A percentile compares a stretch with the other conserved stretches of the same genome.
phyloP scores from a whole-genome alignment of 2,113 vertebrate species.

The Prinia subflava region DNA sequence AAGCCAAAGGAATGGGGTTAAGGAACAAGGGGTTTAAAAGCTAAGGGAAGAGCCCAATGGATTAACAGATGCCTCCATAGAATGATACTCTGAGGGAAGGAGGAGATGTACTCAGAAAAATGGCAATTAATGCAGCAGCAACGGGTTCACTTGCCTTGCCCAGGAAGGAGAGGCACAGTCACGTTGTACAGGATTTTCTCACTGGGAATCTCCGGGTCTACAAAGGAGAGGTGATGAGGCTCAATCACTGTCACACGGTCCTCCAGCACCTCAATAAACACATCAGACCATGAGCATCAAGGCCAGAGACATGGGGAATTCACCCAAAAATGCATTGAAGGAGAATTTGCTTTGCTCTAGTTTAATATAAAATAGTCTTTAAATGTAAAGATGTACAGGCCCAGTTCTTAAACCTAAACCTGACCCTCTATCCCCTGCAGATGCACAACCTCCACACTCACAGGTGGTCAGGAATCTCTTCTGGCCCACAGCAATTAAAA shows the following conservation, averaged over 20 bases:
- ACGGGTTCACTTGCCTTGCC: constrained; percentile 78
- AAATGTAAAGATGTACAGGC: neutral
- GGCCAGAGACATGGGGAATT: neutral
- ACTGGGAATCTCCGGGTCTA: constrained; percentile 81
- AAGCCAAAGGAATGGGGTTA: neutral
- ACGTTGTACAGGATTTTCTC: constrained; percentile 88
- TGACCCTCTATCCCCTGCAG: neutral
- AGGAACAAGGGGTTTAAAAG: neutral
- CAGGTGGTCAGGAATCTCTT: neutral
- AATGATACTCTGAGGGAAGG: neutral
- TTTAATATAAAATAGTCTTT: neutral
- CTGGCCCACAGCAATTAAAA: neutral
- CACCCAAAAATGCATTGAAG: neutral
- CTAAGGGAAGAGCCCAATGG: neutral
- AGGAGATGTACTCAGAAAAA: neutral
- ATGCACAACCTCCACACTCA: neutral
- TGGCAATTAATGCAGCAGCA: neutral
- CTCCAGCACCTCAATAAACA: constrained; percentile 83
- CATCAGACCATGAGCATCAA: constrained; percentile 14
- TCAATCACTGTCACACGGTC: constrained; percentile 87
- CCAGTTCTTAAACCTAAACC: neutral
- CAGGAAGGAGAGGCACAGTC: constrained; percentile 82
- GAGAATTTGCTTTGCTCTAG: neutral
- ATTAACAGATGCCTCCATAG: neutral
- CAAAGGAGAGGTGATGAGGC: constrained; percentile 85